Conservation (phyloP, 2,888 invertebrate genomes). For the Parnassius mnemosyne region DNA sequence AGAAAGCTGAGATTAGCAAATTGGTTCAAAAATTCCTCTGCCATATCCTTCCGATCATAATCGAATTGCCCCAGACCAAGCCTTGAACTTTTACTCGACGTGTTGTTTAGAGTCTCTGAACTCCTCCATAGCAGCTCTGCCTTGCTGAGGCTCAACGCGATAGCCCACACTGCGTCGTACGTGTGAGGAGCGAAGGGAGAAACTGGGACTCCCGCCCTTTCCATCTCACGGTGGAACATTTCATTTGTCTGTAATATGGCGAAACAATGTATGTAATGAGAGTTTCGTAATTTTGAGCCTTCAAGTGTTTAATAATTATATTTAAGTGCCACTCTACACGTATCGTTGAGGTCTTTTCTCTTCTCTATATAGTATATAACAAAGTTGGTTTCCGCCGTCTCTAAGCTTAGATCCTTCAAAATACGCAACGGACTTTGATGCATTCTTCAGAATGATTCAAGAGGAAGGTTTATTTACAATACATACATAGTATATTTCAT, state of each 20-base stretch:
- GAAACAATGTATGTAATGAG: no score
- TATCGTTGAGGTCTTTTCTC: no score
- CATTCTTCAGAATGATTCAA: no score
- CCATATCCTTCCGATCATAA: conserved; percentile 87
- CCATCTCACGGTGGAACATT: conserved; percentile 82
- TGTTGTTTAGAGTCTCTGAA: conserved; percentile 46
- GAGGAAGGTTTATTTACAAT: no score
- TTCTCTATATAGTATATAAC: no score
- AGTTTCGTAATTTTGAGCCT: no score
- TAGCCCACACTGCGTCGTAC: conserved; percentile 95
- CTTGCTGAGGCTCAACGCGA: conserved; percentile 87
- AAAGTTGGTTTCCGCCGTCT: no score
- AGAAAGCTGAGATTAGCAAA: conserved; percentile 87
- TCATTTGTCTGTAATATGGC: conserved; percentile 78
- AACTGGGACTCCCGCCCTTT: conserved; percentile 71
- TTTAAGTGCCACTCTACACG: no score
- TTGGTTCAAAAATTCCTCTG: conserved; percentile 84
- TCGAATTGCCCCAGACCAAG: conserved; percentile 83
- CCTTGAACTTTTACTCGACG: conserved; percentile 34
- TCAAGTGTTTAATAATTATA: no score
- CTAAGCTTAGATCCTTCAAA: no score
- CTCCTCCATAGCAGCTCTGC: conserved; percentile 81
- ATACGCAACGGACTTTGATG: no score
- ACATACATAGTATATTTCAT: no score
- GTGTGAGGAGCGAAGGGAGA: conserved; percentile 89